These are phyloP conservation scores for Cichladusa arquata DNA, from an alignment of 2,113 vertebrate genomes.

Conservation along the genomic window DNA sequence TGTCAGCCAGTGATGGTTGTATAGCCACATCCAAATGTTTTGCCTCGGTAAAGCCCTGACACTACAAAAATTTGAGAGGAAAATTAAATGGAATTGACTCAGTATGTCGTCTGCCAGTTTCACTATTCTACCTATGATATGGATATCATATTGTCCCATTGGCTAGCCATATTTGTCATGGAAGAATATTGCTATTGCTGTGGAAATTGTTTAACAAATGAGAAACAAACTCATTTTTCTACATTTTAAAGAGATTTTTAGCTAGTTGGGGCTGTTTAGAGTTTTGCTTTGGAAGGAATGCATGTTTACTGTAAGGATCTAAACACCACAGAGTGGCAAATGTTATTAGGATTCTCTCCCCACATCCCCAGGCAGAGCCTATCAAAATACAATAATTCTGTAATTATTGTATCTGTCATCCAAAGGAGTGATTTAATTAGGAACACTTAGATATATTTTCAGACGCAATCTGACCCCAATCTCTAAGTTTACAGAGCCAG, in stretches of 20 bases:
- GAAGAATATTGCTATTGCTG: neutral
- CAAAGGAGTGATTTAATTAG: neutral
- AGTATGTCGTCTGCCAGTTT: neutral
- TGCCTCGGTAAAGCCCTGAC: neutral
- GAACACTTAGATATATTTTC: neutral
- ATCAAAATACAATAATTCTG: neutral
- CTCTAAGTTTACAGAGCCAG: neutral
- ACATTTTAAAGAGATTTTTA: neutral
- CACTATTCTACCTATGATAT: neutral
- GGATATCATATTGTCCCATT: neutral
- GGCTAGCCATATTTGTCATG: neutral
- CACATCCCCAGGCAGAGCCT: neutral
- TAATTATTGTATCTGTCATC: neutral
- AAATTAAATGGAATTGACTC: neutral
- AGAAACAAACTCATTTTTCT: neutral
- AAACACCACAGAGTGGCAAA: neutral
- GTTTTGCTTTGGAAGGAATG: neutral
- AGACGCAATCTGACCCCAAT: neutral
- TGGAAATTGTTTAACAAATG: neutral
- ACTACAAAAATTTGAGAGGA: neutral
- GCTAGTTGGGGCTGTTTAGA: neutral
- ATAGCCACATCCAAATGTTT: neutral
- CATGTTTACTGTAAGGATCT: neutral
- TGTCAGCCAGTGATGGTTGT: neutral
- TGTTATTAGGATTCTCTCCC: neutral